A percentile compares a stretch with the other conserved stretches of the same genome.
phyloP scores from a whole-genome alignment of 2,113 vertebrate genomes.

The Nansenia antarctica region DNA sequence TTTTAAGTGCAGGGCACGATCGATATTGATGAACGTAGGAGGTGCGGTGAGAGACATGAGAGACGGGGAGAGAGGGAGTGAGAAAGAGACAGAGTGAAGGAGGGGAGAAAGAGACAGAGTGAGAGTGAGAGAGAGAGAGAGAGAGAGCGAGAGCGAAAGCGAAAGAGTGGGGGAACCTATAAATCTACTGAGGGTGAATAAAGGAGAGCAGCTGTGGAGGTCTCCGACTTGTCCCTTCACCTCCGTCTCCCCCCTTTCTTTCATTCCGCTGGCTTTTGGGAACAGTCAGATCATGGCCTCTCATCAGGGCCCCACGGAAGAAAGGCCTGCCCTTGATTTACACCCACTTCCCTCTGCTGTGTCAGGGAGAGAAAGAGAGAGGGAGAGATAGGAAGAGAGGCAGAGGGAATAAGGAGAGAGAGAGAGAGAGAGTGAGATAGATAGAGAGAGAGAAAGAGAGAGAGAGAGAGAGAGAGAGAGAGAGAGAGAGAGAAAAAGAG shows the following conservation, averaged over 20 bases:
- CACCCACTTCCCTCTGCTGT: conserved; percentile 68
- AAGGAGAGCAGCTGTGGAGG: conserved; percentile 82
- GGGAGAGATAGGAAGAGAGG: conserved; percentile 8
- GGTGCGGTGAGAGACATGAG: conserved; percentile 74
- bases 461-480: background rate
- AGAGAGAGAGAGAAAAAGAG: no score
- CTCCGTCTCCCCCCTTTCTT: conserved; percentile 62
- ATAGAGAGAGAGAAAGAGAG: background rate
- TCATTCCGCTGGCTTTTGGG: conserved; percentile 64
- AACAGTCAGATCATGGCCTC: conserved; percentile 84
- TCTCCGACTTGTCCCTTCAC: conserved; percentile 75
- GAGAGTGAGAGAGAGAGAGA: background rate
- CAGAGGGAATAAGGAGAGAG: background rate
- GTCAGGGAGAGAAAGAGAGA: conserved; percentile 27
- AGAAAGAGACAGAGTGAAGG: background rate
- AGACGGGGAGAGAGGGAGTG: background rate
- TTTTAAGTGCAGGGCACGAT: conserved; percentile 85
- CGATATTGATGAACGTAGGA: conserved; percentile 93
- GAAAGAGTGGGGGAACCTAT: conserved; percentile 60
- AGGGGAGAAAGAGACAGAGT: background rate
- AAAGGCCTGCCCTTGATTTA: conserved; percentile 79
- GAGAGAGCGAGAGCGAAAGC: background rate
- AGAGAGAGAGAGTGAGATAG: background rate
- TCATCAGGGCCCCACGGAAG: conserved; percentile 83
- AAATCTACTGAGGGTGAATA: conserved; percentile 84